Evolutionary conservation across 2,888 invertebrate species (phyloP).

Genomic region (Drosophila multiciliata): DNA sequence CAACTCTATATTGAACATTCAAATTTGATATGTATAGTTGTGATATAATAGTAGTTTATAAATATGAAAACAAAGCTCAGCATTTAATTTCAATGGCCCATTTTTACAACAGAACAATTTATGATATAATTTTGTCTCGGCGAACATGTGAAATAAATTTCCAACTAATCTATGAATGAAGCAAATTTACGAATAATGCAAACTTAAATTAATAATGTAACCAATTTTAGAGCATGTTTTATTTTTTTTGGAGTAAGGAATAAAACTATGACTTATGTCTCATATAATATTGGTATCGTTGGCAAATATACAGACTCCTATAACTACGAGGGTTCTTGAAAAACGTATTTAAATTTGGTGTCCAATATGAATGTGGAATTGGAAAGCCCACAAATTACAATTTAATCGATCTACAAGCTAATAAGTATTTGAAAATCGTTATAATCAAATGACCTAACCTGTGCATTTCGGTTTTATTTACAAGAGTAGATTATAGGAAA

Average conservation of each 20-base stretch:
- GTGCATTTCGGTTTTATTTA: slow-evolving; percentile 48
- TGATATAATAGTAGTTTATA: slow-evolving; percentile 31
- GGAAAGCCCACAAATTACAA: slow-evolving; percentile 1
- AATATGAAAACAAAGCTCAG: slow-evolving; percentile 52
- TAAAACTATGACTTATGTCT: slow-evolving; percentile 3
- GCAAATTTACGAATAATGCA: slow-evolving; percentile 55
- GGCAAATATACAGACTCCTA: slow-evolving; percentile 31
- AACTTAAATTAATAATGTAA: slow-evolving; percentile 54
- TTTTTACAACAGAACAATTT: slow-evolving; percentile 25
- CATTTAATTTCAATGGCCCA: slow-evolving; percentile 31
- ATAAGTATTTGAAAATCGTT: slow-evolving; percentile 8
- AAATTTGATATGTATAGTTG: slow-evolving; percentile 72
- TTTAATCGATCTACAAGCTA: slow-evolving; percentile 21
- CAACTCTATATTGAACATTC: slow-evolving; percentile 77
- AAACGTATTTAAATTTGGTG: not conserved
- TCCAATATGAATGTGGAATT: slow-evolving; percentile 3
- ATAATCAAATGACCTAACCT: slow-evolving; percentile 22
- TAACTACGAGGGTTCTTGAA: slow-evolving; percentile 24
- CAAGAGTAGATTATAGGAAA: slow-evolving; percentile 25
- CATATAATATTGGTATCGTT: slow-evolving; percentile 7
- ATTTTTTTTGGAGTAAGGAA: not conserved
- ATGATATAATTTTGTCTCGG: slow-evolving; percentile 40
- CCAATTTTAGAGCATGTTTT: slow-evolving; percentile 33
- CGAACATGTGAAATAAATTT: slow-evolving; percentile 37
- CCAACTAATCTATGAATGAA: slow-evolving; percentile 52